Percentiles rank a stretch among this genome's conserved stretches.
phyloP scores from a whole-genome alignment of 2,797 vertebrate species.

The Sebastes hubbsi region DNA sequence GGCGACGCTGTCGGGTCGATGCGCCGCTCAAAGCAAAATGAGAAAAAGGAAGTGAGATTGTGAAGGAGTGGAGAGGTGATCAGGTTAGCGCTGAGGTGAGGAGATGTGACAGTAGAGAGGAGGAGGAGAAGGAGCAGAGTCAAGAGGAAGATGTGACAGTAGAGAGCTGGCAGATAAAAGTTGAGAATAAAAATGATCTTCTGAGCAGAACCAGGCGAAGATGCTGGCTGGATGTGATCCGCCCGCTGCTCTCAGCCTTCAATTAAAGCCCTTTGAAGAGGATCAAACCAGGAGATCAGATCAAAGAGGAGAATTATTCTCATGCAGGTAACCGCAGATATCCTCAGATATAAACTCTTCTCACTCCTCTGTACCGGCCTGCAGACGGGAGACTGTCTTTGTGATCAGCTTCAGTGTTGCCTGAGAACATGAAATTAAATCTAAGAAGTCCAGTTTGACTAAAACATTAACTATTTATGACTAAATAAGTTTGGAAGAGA shows the following conservation, averaged over 20 bases:
- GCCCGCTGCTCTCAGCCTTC: neutral
- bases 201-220: neutral
- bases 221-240: neutral
- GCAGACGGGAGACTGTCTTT: no score
- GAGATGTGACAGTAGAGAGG: conserved; percentile 7
- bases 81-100: conserved; percentile 5
- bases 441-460: neutral
- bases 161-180: neutral
- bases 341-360: neutral
- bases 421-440: neutral
- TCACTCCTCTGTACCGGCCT: neutral
- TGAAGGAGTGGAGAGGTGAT: conserved; percentile 15
- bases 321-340: neutral
- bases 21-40: conserved; percentile 2
- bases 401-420: neutral
- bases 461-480: neutral
- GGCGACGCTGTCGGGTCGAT: conserved; percentile 29
- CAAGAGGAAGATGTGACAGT: neutral
- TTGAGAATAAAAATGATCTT: neutral
- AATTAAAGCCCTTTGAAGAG: neutral
- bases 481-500: neutral
- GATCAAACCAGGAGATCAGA: conserved; percentile 6
- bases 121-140: neutral
- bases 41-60: conserved; percentile 24
- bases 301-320: neutral